These are phyloP conservation scores for Himalopsyche tibetana DNA, from an alignment of 2,888 invertebrate species.

Conservation along the genomic window DNA sequence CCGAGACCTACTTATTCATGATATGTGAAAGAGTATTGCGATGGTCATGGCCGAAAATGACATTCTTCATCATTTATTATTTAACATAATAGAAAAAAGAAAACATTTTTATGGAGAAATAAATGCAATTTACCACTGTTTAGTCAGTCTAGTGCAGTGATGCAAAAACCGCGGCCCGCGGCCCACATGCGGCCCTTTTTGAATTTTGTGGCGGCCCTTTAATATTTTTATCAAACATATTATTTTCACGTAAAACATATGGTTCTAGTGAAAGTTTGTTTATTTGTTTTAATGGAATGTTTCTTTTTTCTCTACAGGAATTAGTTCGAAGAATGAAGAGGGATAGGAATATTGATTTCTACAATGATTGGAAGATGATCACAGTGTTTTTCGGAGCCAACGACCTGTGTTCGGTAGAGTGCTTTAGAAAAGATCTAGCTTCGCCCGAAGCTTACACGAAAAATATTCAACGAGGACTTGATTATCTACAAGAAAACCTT, in stretches of 20 bases:
- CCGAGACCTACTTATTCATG: constrained; percentile 1
- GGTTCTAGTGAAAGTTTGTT: too few species aligned
- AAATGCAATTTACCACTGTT: too few species aligned
- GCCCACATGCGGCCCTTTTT: too few species aligned
- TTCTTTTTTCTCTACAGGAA: constrained; percentile 71
- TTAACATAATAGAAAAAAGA: too few species aligned
- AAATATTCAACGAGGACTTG: constrained; percentile 80
- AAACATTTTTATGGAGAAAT: too few species aligned
- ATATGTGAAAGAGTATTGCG: background rate
- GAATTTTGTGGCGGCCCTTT: too few species aligned
- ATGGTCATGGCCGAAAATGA: background rate
- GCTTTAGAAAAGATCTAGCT: constrained; percentile 76
- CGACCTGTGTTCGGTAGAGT: constrained; percentile 85
- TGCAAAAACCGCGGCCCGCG: too few species aligned
- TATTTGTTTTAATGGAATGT: too few species aligned
- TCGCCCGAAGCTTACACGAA: constrained; percentile 80
- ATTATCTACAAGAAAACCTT: constrained; percentile 80
- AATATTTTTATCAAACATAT: too few species aligned
- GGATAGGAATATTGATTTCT: constrained; percentile 78
- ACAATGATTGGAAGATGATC: constrained; percentile 85
- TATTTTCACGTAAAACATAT: too few species aligned
- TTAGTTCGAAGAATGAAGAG: constrained; percentile 81
- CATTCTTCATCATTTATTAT: background rate
- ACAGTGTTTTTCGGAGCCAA: constrained; percentile 87
- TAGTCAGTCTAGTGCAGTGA: too few species aligned